phyloP scores from a whole-genome alignment of 30 jellyfish, hydroid and myxozoan species.

The Turritopsis rubra region DNA sequence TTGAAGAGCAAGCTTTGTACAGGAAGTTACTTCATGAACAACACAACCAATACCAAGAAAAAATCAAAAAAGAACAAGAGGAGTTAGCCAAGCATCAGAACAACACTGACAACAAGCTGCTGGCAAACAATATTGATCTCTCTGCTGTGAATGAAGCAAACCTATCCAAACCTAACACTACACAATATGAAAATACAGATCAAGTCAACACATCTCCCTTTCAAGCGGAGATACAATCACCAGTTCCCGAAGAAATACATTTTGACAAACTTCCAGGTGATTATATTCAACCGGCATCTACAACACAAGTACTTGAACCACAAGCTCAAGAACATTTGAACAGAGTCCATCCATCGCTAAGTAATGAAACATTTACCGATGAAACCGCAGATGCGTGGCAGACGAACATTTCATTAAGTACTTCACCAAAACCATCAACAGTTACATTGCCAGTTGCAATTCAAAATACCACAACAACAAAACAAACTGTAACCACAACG shows the following conservation, averaged over 20 bases:
- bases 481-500: background rate
- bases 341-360: background rate
- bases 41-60: slow-evolving; percentile 14
- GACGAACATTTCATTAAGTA: background rate
- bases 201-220: background rate
- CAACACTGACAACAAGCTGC: background rate
- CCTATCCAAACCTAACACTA: background rate
- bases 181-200: background rate
- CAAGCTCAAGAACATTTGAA: background rate
- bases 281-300: background rate
- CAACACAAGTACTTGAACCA: background rate
- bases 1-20: slow-evolving; percentile 20
- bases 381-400: background rate
- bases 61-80: background rate
- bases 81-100: background rate
- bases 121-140: background rate
- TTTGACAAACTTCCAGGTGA: background rate
- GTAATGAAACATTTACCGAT: background rate
- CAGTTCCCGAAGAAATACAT: background rate
- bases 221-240: background rate
- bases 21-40: slow-evolving; percentile 8
- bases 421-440: slow-evolving; percentile 10
- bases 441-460: background rate
- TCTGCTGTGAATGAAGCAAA: background rate
- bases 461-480: background rate